Evolutionary conservation across 2,113 vertebrate genomes (phyloP).

Genomic region (Elachura formosa): DNA sequence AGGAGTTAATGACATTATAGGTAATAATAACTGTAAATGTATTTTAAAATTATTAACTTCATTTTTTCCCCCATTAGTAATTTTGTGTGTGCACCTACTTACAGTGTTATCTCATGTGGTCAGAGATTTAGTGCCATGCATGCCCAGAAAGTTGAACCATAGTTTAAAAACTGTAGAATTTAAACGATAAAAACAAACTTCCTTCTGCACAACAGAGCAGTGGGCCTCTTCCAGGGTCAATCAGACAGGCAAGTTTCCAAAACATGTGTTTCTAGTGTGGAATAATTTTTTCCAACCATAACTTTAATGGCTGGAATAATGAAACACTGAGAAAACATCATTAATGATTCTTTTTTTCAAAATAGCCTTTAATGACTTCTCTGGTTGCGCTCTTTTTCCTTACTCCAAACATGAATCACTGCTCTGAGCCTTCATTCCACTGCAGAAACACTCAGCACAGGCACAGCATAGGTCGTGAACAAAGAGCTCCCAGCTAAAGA

Average conservation of each 20-base stretch:
- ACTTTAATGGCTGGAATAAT: background rate
- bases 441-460: background rate
- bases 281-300: background rate
- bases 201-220: background rate
- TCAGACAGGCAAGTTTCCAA: background rate
- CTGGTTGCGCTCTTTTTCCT: background rate
- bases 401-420: background rate
- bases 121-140: background rate
- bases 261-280: background rate
- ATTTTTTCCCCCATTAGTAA: background rate
- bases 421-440: background rate
- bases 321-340: background rate
- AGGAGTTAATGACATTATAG: background rate
- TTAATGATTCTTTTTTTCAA: background rate
- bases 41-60: background rate
- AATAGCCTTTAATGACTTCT: background rate
- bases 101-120: background rate
- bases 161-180: background rate
- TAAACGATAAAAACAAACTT: background rate
- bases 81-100: background rate
- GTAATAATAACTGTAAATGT: background rate
- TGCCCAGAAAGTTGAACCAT: background rate
- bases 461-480: background rate
- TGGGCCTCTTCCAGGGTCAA: background rate
- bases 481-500: background rate